A percentile compares a stretch with the other conserved stretches of the same genome.
Evolutionary conservation across 1,140 invertebrate species (phyloP).

Genomic region (Gonioctena quinquepunctata): DNA sequence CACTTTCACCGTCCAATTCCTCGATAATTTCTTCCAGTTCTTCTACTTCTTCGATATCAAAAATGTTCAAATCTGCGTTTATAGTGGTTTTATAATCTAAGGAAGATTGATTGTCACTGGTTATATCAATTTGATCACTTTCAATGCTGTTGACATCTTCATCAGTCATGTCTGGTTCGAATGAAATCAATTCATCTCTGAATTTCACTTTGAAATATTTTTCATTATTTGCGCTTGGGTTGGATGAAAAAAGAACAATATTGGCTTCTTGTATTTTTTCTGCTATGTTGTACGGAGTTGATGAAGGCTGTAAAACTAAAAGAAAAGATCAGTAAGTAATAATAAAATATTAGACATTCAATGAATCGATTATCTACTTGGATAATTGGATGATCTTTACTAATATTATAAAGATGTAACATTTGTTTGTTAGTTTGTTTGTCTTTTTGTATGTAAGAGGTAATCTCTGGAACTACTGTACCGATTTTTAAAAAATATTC

Average conservation of each 20-base stretch:
- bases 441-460: no score
- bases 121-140: slow-evolving; percentile 42
- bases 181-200: slow-evolving; percentile 48
- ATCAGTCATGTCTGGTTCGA: slow-evolving; percentile 52
- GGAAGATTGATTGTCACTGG: not conserved
- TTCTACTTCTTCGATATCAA: slow-evolving; percentile 23
- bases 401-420: no score
- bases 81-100: slow-evolving; percentile 19
- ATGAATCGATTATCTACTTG: no score
- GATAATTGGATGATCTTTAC: no score
- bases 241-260: slow-evolving; percentile 41
- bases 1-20: not conserved
- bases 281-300: slow-evolving; percentile 50
- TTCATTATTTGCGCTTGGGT: slow-evolving; percentile 16
- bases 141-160: slow-evolving; percentile 53
- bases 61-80: slow-evolving; percentile 42
- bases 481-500: no score
- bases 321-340: no score
- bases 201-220: slow-evolving; percentile 47
- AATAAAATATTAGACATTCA: no score
- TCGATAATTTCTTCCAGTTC: slow-evolving; percentile 22
- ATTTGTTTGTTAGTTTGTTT: no score
- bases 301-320: slow-evolving; percentile 51
- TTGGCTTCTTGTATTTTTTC: slow-evolving; percentile 53
- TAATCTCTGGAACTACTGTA: no score